A percentile compares a stretch with the other conserved stretches of the same genome.
Evolutionary conservation across 2,113 vertebrate species (phyloP).

Genomic region (Eublepharis macularius): DNA sequence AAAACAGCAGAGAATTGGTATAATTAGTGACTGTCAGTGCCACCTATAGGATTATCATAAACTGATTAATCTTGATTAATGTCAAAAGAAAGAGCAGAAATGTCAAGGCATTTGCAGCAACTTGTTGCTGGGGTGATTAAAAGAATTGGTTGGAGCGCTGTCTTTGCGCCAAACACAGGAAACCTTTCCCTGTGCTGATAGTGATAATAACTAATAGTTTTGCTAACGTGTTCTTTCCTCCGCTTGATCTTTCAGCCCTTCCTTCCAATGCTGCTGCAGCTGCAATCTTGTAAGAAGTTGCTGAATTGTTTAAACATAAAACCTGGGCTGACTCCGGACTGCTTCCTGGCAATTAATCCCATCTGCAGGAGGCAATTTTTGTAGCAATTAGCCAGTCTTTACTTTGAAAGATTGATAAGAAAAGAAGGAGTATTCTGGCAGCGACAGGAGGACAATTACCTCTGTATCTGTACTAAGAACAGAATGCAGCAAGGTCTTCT

Average conservation of each 20-base stretch:
- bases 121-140: constrained; percentile 7
- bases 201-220: not conserved
- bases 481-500: constrained; percentile 30
- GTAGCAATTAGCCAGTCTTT: constrained; percentile 6
- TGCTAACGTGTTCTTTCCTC: not conserved
- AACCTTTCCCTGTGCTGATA: not conserved
- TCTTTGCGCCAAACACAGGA: not conserved
- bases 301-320: not conserved
- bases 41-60: constrained; percentile 4
- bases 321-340: not conserved
- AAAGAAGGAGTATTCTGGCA: constrained; percentile 24
- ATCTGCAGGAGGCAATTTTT: constrained; percentile 4
- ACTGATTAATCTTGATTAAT: constrained; percentile 35
- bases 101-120: constrained; percentile 33
- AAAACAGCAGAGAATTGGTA: constrained; percentile 23
- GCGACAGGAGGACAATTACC: constrained; percentile 33
- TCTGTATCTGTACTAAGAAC: accelerated
- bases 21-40: constrained; percentile 4
- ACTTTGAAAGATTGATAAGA: constrained; percentile 5
- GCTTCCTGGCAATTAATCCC: not conserved
- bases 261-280: not conserved
- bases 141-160: not conserved
- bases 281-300: not conserved
- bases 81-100: constrained; percentile 40
- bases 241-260: not conserved